These are phyloP conservation scores for Achroia grisella DNA, from an alignment of 1,140 invertebrate species.

Conservation along the genomic window DNA sequence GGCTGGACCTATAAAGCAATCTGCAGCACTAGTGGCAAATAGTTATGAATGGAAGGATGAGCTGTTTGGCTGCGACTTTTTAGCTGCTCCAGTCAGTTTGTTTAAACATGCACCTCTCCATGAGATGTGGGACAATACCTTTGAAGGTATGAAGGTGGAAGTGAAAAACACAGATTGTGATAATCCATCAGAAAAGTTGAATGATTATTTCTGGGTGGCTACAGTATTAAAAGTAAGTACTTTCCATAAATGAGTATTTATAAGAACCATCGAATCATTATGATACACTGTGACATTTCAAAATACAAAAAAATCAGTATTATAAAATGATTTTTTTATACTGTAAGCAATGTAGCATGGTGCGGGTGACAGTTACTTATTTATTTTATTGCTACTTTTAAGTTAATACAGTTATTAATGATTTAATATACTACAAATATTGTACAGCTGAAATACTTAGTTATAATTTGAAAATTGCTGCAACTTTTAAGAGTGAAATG, in stretches of 20 bases:
- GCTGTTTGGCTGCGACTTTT: constrained; percentile 83
- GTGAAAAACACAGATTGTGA: constrained; percentile 94
- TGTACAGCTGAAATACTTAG: too few species aligned
- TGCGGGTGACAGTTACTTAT: too few species aligned
- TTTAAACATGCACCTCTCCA: constrained; percentile 94
- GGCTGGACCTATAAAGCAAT: constrained; percentile 59
- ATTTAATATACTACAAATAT: too few species aligned
- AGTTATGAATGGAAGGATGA: constrained; percentile 89
- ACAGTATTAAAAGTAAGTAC: constrained; percentile 83
- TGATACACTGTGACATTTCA: too few species aligned
- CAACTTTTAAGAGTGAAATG: too few species aligned
- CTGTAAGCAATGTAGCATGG: too few species aligned
- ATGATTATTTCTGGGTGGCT: constrained; percentile 95
- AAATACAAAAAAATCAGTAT: too few species aligned
- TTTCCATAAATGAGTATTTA: background rate
- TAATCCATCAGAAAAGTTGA: constrained; percentile 80
- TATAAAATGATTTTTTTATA: too few species aligned
- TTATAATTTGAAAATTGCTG: too few species aligned
- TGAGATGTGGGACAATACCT: constrained; percentile 95
- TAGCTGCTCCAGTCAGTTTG: constrained; percentile 90
- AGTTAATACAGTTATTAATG: too few species aligned
- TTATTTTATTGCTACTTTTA: too few species aligned
- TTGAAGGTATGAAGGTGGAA: constrained; percentile 96
- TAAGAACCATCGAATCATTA: too few species aligned
- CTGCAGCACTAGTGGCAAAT: constrained; percentile 73